Base-by-base conservation (phyloP, 2,113 vertebrate species). In the Eupsittula cactorum region DNA sequence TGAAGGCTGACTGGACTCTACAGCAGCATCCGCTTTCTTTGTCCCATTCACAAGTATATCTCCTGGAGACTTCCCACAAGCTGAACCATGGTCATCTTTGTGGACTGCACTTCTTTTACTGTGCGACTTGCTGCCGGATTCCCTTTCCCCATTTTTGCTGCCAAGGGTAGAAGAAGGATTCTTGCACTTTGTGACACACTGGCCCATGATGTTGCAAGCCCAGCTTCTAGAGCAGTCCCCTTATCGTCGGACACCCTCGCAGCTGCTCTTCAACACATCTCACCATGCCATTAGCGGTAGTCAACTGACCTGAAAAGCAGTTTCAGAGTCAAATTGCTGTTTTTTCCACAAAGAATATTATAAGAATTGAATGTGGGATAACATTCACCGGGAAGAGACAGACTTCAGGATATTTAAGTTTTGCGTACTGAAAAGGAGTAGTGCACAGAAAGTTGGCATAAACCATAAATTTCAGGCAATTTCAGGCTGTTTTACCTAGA, bases 171-270 rank as follows among this genome's bases (percentile, higher is more conserved):
- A 99, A 69, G 99, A 99, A 62, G 99, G 99, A 95, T 99, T 99
- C 97, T 99, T 99, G 97, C 99, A 99, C 98, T 99, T 99, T 37
- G 99, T 99, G 98, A 99, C 99, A 81, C 99, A 99, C 99, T 99
- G 99, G 98, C 99, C 99, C 99, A 99, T 99, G 98, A 97, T 98
- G 97, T 70, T 97, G 96, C 52, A 78, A 95, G 94, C 97, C 98
- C 95, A 94, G 97, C 97, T 97, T 92, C 97, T 96, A 97, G 79
- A 97, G 88, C 16, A 27, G 97, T 98, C 98, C 95, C 97, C 98
- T 98, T 97, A 97, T 98, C 86, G 98, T 97, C 70, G 65, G 97
- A 98, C 98, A 97, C 95, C 98, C 98, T 98, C 88, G 97, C 96
- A 98, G 98, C 98, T 95, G 97, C 98, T 97, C 98, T 84, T 97